Percentiles rank a stretch among this genome's conserved stretches.
These are phyloP conservation scores for Parthenolecanium corni DNA, from an alignment of 2,888 invertebrate species.

Conservation along the genomic window DNA sequence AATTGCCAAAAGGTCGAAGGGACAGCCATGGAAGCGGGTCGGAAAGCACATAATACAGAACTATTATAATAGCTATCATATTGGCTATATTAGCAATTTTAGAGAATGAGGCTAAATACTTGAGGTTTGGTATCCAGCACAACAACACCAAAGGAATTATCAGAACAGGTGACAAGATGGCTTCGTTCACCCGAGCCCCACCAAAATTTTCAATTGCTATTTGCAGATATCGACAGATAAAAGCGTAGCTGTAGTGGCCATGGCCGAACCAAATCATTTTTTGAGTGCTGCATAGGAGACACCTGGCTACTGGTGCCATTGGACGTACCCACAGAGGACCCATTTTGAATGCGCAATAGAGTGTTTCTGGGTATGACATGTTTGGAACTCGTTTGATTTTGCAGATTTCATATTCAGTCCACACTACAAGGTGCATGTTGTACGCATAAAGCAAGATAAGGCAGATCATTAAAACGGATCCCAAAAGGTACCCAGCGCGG, in stretches of 20 bases:
- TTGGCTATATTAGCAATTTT: slow-evolving; percentile 77
- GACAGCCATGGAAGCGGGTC: slow-evolving; percentile 53
- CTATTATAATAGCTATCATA: slow-evolving; percentile 67
- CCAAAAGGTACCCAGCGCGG: background rate
- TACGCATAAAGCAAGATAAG: slow-evolving; percentile 17
- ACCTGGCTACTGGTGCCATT: background rate
- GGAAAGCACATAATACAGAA: slow-evolving; percentile 70
- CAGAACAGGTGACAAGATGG: slow-evolving; percentile 33
- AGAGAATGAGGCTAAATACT: slow-evolving; percentile 78
- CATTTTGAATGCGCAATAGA: slow-evolving; percentile 3
- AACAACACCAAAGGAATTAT: slow-evolving; percentile 51
- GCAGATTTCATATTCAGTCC: slow-evolving; percentile 13
- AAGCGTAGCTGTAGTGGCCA: background rate
- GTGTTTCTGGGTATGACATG: slow-evolving; percentile 6
- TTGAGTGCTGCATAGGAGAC: no score
- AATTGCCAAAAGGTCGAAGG: slow-evolving; percentile 50
- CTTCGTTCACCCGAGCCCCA: slow-evolving; percentile 15
- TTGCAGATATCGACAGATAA: background rate
- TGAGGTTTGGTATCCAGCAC: slow-evolving; percentile 71
- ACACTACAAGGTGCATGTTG: background rate
- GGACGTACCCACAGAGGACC: background rate
- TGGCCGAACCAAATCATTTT: background rate
- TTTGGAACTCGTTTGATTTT: slow-evolving; percentile 7
- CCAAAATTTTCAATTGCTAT: background rate
- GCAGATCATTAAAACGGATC: background rate